Evolutionary conservation across 2,888 invertebrate species (phyloP), one percentile per base, ranked within the genome.

Genomic region (Julus scanicus): DNA sequence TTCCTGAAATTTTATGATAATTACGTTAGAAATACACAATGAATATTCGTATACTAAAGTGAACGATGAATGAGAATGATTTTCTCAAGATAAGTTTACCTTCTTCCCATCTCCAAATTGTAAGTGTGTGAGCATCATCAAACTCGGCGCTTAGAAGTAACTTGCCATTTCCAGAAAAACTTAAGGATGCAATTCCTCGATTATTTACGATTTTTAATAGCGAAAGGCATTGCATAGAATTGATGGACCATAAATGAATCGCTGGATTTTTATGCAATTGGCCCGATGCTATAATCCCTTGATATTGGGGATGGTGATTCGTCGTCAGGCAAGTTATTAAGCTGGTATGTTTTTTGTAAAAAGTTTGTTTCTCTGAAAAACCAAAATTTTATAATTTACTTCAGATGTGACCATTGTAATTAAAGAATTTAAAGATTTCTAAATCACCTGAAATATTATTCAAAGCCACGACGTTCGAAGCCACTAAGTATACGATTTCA

Each of bases 261-360:
- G 91, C 92, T 0, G 93, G 92, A 15, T 91, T 90, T 89, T 92
- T 92, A 6, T 92, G 92, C 20, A 92, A 91, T 90, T 93, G 93
- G 11, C 93, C 93, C 13, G 93, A 92, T 9, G 93, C 93, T 40
- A 92, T 91, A 6, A 88, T 29, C 9, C 88, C 89, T 29, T 53
- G 86, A 29, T 57, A 89, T 37, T 86, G 39, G 29, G 49, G 40
- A 53, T 89, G 80, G 20, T 20, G 84, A 86, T 89, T 88, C 15
- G 97, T 92, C 86, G 95, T 95, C 39, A 97, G 93, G 1, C 96
- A 94, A 0, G 96, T 95, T 86, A 97, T 95, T 48, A 94, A 94
- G 92, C 97, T 96, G 0, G 95, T 95, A 91, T 97, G 97, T 0
- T 97, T 97, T 39, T 94, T 94, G 44, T 97, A 93, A 92, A 97